A percentile compares a stretch with the other conserved stretches of the same genome.
Evolutionary conservation across 2,888 invertebrate species (phyloP).

Genomic region (Drosophila imparisetae): DNA sequence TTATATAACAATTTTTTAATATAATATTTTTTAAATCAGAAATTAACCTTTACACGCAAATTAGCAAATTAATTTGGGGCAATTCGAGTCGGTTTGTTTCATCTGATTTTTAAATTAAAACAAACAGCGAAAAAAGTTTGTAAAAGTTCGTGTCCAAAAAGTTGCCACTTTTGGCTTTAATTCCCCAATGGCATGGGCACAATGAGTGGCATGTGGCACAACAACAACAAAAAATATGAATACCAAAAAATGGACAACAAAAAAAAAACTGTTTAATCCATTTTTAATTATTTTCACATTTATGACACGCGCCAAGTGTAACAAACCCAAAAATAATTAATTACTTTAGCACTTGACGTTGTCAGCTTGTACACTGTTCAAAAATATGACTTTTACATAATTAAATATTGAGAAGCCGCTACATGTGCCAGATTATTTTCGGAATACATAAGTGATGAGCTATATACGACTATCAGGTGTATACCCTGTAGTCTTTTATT

Average conservation of each 20-base stretch:
- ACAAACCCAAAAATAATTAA: constrained; percentile 28
- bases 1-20: neutral
- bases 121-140: constrained; percentile 66
- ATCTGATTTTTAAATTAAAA: constrained; percentile 69
- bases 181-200: constrained; percentile 22
- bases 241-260: neutral
- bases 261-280: constrained; percentile 45
- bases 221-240: neutral
- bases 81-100: constrained; percentile 21
- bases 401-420: neutral
- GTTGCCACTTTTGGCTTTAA: constrained; percentile 45
- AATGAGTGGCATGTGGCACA: constrained; percentile 54
- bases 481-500: neutral
- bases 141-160: constrained; percentile 56
- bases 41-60: neutral
- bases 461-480: neutral
- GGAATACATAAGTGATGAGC: neutral
- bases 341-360: constrained; percentile 43
- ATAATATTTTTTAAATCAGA: neutral
- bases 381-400: neutral
- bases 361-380: constrained; percentile 27
- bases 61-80: neutral
- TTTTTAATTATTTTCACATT: constrained; percentile 64
- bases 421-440: neutral
- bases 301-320: constrained; percentile 45